A percentile compares a stretch with the other conserved stretches of the same genome.
These are phyloP conservation scores for Stichopus chloronotus DNA, from an alignment of 35 echinoderm and acorn worm genomes.

Conservation along the genomic window DNA sequence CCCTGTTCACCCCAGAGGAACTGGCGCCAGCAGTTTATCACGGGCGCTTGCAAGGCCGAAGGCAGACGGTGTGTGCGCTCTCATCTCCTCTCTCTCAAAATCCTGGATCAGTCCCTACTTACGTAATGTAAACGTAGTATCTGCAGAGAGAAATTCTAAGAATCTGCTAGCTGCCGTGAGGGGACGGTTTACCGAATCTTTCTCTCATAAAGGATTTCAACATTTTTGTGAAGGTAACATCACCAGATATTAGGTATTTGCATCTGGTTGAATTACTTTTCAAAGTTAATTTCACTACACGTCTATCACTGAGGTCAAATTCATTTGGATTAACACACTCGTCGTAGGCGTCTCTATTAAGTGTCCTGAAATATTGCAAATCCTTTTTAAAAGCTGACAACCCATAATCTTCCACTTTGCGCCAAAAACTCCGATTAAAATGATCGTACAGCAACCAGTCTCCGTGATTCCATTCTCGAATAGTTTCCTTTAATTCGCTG, in stretches of 20 bases:
- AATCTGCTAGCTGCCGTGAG: no score
- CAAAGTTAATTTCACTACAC: background rate
- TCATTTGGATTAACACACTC: slow-evolving; percentile 1
- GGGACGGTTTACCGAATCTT: background rate
- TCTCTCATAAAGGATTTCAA: background rate
- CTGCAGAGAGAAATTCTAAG: no score
- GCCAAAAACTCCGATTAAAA: slow-evolving; percentile 86
- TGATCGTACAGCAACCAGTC: slow-evolving; percentile 79
- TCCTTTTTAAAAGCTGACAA: background rate
- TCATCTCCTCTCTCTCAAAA: no score
- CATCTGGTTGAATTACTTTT: background rate
- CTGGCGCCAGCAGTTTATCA: no score
- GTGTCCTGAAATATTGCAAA: slow-evolving; percentile 28
- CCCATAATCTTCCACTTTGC: slow-evolving; percentile 73
- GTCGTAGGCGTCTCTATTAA: background rate
- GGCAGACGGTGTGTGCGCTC: no score
- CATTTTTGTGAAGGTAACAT: background rate
- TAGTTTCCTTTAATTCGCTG: slow-evolving; percentile 40
- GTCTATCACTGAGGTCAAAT: background rate
- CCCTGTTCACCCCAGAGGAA: no score
- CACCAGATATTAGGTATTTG: background rate
- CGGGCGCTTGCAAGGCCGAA: no score
- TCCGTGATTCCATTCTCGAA: slow-evolving; percentile 70
- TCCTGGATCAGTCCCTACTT: no score
- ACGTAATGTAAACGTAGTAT: no score